Evolutionary conservation across 2,888 invertebrate species (phyloP).

Genomic region (Caenorhabditis angaria): DNA sequence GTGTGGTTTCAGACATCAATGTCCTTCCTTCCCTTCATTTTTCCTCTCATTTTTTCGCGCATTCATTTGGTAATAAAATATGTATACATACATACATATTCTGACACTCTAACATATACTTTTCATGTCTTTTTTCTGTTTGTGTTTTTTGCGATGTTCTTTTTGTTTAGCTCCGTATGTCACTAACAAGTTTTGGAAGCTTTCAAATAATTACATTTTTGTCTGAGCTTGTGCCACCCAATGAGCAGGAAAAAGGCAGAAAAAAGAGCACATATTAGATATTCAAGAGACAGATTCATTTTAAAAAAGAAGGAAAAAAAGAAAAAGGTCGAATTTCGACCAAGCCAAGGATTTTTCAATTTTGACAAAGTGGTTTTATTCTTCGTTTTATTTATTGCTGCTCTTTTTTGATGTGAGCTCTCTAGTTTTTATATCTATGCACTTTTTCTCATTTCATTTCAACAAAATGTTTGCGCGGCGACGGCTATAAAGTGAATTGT

Average conservation of each 20-base stretch:
- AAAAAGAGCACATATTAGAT: neutral
- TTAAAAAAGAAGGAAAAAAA: too few relatives aligned
- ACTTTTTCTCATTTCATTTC: too few relatives aligned
- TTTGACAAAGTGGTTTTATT: constrained; percentile 2
- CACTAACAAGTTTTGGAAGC: neutral
- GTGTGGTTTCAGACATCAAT: too few relatives aligned
- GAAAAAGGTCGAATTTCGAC: neutral
- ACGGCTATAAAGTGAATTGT: too few relatives aligned
- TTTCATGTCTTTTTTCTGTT: constrained; percentile 2
- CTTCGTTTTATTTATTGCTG: neutral
- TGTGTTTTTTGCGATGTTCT: neutral
- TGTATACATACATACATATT: neutral
- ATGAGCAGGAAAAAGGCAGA: neutral
- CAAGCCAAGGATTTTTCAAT: neutral
- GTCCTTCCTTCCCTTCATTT: neutral
- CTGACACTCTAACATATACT: neutral
- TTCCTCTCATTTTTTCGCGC: neutral
- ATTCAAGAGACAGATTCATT: neutral
- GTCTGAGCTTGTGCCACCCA: neutral
- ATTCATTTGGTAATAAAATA: neutral
- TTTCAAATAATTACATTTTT: constrained; percentile 1
- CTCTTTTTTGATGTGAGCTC: neutral
- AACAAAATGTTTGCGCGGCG: too few relatives aligned
- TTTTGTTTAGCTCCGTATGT: neutral
- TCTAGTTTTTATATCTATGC: neutral